Conservation (phyloP, 2,113 vertebrate species). For the Hippopotamus amphibius region DNA sequence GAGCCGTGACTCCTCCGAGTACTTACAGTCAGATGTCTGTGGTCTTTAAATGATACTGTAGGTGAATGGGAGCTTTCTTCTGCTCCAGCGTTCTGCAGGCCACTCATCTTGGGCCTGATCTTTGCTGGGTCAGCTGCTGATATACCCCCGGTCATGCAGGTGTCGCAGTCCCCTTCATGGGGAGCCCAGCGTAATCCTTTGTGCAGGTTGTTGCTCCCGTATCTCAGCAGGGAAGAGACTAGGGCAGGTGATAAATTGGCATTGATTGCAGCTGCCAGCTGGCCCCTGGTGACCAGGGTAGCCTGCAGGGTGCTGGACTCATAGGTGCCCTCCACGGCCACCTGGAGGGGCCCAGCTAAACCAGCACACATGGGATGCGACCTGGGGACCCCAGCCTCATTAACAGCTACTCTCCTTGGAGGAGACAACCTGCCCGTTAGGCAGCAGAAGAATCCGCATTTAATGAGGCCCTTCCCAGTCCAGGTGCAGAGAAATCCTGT, state of each 20-base stretch:
- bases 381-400: background rate
- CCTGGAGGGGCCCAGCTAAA: background rate
- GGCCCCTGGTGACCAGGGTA: background rate
- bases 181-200: background rate
- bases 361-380: background rate
- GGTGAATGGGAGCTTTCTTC: background rate
- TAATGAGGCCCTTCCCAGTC: background rate
- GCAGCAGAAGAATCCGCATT: background rate
- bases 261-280: too few species aligned
- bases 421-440: background rate
- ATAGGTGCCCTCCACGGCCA: background rate
- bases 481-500: rapidly evolving
- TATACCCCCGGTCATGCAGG: background rate
- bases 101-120: background rate
- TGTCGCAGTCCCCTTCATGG: background rate
- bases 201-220: rapidly evolving
- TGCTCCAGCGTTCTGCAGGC: background rate
- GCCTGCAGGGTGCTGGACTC: background rate
- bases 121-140: background rate
- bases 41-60: background rate
- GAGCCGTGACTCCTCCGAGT: rapidly evolving
- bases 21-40: background rate
- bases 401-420: background rate
- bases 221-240: background rate
- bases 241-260: background rate